Evolutionary conservation across 2,797 vertebrate genomes (phyloP).

Genomic region (Parauchenoglanis ngamensis): DNA sequence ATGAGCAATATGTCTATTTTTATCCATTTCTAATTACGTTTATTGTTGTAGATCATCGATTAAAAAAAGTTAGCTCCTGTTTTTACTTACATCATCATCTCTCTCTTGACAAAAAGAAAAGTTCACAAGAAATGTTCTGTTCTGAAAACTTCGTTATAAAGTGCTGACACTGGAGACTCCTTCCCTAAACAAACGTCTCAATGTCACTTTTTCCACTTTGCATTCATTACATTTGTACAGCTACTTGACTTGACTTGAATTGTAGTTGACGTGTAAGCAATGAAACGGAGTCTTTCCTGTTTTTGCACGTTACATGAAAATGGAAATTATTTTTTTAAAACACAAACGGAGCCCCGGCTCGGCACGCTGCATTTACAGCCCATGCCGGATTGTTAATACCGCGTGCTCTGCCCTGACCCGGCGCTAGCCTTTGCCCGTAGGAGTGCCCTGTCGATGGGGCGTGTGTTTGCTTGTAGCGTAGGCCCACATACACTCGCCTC

Average conservation of each 20-base stretch:
- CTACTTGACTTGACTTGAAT: too few relatives aligned
- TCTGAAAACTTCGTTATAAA: neutral
- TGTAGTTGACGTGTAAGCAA: constrained; percentile 58
- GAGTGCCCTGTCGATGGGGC: constrained; percentile 73
- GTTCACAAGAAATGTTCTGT: neutral
- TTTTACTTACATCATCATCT: neutral
- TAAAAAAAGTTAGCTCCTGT: neutral
- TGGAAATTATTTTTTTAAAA: neutral
- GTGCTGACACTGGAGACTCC: neutral
- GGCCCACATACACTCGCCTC: constrained; percentile 61
- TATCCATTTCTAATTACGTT: neutral
- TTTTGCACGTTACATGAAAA: constrained; percentile 58
- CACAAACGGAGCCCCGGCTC: neutral
- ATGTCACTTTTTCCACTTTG: neutral
- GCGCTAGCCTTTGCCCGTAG: constrained; percentile 68
- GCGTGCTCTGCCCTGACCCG: constrained; percentile 64
- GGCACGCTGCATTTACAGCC: constrained; percentile 34
- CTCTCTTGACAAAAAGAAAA: too few relatives aligned
- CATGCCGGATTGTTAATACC: constrained; percentile 69
- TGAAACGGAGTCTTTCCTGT: constrained; percentile 71
- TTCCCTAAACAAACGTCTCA: neutral
- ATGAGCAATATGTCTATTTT: neutral
- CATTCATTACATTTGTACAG: neutral
- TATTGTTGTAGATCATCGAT: neutral
- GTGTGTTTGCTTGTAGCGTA: constrained; percentile 79